These are phyloP conservation scores for Pectinophora gossypiella DNA, from an alignment of 1,140 invertebrate genomes.

Conservation along the genomic window DNA sequence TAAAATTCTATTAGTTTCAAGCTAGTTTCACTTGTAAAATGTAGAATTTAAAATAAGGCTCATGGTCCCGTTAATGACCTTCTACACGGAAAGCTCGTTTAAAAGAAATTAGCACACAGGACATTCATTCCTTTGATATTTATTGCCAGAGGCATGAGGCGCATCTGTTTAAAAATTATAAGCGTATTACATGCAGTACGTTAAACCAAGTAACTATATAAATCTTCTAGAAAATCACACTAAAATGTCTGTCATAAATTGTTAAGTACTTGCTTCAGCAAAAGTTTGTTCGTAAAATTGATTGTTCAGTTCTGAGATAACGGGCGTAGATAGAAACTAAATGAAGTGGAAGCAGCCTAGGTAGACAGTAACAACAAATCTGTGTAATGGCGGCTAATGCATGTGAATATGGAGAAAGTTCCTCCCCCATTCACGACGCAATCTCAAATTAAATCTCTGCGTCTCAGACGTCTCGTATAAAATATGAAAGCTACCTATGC, in stretches of 20 bases:
- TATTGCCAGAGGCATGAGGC: too few species aligned
- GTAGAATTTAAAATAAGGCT: too few species aligned
- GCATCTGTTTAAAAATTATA: too few species aligned
- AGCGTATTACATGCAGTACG: too few species aligned
- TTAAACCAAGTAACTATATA: background rate
- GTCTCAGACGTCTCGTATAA: slow-evolving; percentile 35
- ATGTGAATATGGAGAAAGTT: slow-evolving; percentile 52
- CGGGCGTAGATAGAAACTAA: slow-evolving; percentile 7
- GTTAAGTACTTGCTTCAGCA: background rate
- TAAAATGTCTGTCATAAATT: background rate
- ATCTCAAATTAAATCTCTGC: slow-evolving; percentile 67
- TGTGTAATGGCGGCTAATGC: slow-evolving; percentile 40
- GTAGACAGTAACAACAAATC: slow-evolving; percentile 34
- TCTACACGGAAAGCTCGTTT: too few species aligned
- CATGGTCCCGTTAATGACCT: too few species aligned
- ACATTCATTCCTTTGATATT: too few species aligned
- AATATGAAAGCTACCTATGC: slow-evolving; percentile 17
- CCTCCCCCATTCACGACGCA: slow-evolving; percentile 40
- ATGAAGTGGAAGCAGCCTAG: slow-evolving; percentile 18
- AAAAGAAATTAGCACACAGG: too few species aligned
- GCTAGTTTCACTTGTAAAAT: too few species aligned
- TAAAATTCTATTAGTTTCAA: too few species aligned
- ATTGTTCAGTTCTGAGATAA: slow-evolving; percentile 15
- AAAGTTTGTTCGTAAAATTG: slow-evolving; percentile 11
- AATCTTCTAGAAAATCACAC: background rate